Base-by-base conservation (phyloP, 2,888 invertebrate species). In the Thumatha senex region DNA sequence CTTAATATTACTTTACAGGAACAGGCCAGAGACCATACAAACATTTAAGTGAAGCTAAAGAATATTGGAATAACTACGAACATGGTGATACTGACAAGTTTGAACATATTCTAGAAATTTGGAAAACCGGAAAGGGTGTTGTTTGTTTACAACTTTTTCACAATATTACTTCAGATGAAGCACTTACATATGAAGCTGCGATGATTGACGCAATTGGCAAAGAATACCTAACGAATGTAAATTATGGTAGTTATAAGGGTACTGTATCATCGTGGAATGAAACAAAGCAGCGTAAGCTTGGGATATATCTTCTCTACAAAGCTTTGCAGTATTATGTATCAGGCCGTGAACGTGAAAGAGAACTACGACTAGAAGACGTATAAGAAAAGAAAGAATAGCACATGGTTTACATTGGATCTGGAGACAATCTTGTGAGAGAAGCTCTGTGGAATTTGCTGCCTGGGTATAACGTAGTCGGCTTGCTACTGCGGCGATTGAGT, bases 31-130 rank as follows among this genome's bases (percentile, higher is more conserved):
- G 42, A 11, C 42, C 42, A 34, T 43, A 43, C 33, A 43, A 15
- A 18, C 42, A 43, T 12, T 43, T 43, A 33, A 34, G 2, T 4
- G 42, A 43, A 34, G 42, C 42, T 18, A 18, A 18, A 18, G 9
- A 15, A 4, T 18, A 33, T 9, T 34, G 42, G 42, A 18, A 43
- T 4, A 24, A 24, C 18, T 24, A 24, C 18, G 3, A 24, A 24
- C 2, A 24, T 4, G 18, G 18, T 4, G 18, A 24, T 24, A 24
- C 18, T 24, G 15, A 43, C 5, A 43, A 43, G 18, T 33, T 43
- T 18, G 15, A 43, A 43, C 9, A 10, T 8, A 43, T 43, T 34
- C 18, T 43, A 5, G 42, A 43, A 12, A 43, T 43, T 43, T 43
- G 42, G 42, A 33, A 43, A 9, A n/a, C 15, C 1, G 15, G 11